These are phyloP conservation scores for Stenoptilia bipunctidactyla DNA, from an alignment of 2,888 invertebrate genomes.

Conservation along the genomic window DNA sequence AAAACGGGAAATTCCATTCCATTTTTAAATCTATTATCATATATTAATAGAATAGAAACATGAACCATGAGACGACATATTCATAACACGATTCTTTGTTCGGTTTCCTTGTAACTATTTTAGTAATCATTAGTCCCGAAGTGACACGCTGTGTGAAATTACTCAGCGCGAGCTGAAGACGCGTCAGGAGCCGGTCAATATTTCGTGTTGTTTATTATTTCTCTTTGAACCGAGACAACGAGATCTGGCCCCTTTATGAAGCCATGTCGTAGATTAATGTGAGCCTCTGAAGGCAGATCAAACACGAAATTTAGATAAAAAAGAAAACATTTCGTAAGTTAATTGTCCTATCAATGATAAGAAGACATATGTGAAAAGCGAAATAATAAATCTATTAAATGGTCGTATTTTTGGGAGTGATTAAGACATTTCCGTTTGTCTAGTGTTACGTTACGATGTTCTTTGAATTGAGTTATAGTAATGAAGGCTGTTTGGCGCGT, in stretches of 20 bases:
- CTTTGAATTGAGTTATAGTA: too few species aligned
- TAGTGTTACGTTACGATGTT: too few species aligned
- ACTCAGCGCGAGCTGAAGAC: conserved; percentile 45
- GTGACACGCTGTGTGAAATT: conserved; percentile 39
- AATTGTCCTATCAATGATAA: conserved; percentile 29
- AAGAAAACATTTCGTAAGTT: conserved; percentile 34
- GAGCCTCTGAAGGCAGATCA: conserved; percentile 38
- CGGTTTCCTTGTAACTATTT: conserved; percentile 40
- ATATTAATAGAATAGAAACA: conserved; percentile 31
- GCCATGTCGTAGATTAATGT: conserved; percentile 36
- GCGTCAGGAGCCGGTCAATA: conserved; percentile 48
- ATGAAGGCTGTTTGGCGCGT: neutral
- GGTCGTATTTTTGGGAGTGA: too few species aligned
- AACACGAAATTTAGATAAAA: conserved; percentile 28
- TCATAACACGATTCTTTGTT: conserved; percentile 26
- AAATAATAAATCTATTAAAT: neutral
- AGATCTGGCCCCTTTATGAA: conserved; percentile 6
- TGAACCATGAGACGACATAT: conserved; percentile 25
- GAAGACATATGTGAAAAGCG: neutral
- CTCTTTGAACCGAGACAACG: conserved; percentile 55
- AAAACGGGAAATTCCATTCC: conserved; percentile 8
- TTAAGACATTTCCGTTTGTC: too few species aligned
- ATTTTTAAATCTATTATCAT: conserved; percentile 15
- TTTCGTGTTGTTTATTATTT: conserved; percentile 52
- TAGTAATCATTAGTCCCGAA: conserved; percentile 40